Evolutionary conservation across 2,797 vertebrate species (phyloP), one percentile per base, ranked within the genome.

Genomic region (Falco biarmicus): DNA sequence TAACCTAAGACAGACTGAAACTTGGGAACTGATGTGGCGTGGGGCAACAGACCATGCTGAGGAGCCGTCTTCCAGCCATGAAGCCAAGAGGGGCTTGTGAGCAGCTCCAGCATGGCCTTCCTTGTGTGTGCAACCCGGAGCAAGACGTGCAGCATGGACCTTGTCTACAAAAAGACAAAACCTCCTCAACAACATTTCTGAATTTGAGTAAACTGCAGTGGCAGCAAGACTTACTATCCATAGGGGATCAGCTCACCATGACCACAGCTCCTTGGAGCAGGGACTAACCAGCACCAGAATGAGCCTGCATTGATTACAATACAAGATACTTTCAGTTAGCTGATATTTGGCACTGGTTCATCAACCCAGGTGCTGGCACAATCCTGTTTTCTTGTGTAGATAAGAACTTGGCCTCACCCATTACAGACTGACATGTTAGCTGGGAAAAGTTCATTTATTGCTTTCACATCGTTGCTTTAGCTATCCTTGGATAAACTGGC

Each of bases 401-500:
- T 96, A 95, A 96, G 89, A 92, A 92, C 84, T 93, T 84, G 70
- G 94, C 90, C 89, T 95, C 92, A 66, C 92, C 92, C 93, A 88
- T 59, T 79, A 45, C 54, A 93, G 79, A 90, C 73, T 87, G 89
- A 90, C 91, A 96, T 91, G 87, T 93, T 93, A 96, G 82, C 87
- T 97, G 95, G 95, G 92, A 97, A 95, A 96, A 90, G 65, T 94
- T 94, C 79, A 91, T 91, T 91, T 94, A 94, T 87, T 91, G 76
- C 85, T 93, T 97, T 97, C 96, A 95, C 96, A 97, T 84, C 59
- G 39, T 31, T 91, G 79, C 87, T 84, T 87, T 63, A 91, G 73
- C 51, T 93, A 84, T 84, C 84, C 79, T 84, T 51, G 65, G 73
- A 86, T 86, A 91, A 93, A 93, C 65, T 76, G 61, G 34, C 76